Evolutionary conservation across 2,797 vertebrate genomes (phyloP).

Genomic region (Galagoides demidoff): DNA sequence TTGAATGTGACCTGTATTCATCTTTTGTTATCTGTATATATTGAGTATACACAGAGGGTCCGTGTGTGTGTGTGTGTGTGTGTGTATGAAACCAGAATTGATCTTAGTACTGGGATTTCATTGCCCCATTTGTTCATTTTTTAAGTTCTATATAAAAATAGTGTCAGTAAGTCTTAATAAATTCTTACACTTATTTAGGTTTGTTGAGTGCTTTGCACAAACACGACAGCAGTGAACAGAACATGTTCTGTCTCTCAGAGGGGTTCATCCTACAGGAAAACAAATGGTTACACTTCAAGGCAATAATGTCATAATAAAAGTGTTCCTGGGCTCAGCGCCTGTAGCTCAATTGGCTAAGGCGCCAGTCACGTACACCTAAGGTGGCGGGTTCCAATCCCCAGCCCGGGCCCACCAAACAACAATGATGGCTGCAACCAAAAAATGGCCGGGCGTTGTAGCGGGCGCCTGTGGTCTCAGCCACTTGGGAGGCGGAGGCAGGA

Average conservation of each 20-base stretch:
- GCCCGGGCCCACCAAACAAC: no score
- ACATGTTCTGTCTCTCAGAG: background rate
- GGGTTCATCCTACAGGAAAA: background rate
- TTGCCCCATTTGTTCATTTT: background rate
- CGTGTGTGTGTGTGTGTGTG: no score
- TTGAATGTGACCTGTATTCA: no score
- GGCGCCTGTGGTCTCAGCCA: no score
- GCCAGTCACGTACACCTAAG: no score
- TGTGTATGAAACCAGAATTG: background rate
- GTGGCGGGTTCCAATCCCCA: no score
- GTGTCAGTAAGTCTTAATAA: background rate
- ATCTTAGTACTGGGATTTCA: background rate
- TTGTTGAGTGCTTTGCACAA: background rate
- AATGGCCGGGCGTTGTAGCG: no score
- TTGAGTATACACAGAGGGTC: background rate
- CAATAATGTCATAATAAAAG: slow-evolving; percentile 33
- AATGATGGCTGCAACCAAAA: no score
- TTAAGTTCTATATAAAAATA: background rate
- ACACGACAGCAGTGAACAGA: background rate
- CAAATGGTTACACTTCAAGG: background rate
- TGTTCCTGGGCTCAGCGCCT: no score
- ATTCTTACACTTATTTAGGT: background rate
- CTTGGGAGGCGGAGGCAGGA: no score
- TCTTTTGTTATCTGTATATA: background rate
- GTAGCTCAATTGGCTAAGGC: no score